Evolutionary conservation across 1,140 invertebrate genomes (phyloP).

Genomic region (Heliothis virescens): DNA sequence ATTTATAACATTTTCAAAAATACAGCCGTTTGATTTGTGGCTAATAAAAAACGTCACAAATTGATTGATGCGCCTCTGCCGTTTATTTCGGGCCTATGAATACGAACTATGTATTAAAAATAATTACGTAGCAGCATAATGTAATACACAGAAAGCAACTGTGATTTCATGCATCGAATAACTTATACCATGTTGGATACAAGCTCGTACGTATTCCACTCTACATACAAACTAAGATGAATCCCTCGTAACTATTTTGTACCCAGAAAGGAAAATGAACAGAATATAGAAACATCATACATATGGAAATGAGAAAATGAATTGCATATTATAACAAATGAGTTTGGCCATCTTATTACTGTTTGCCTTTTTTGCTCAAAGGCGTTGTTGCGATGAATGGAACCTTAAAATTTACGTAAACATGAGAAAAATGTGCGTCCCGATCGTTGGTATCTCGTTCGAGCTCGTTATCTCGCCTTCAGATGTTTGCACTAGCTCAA

Average conservation of each 20-base stretch:
- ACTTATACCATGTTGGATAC: neutral
- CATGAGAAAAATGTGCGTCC: conserved; percentile 49
- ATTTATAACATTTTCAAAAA: conserved; percentile 66
- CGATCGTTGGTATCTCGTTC: conserved; percentile 55
- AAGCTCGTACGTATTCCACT: conserved; percentile 7
- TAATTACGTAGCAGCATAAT: neutral
- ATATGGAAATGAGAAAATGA: conserved; percentile 38
- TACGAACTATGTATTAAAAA: conserved; percentile 5
- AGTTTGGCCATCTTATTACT: conserved; percentile 26
- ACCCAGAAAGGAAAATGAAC: conserved; percentile 22
- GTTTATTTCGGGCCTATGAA: neutral
- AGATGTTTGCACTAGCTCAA: conserved; percentile 64
- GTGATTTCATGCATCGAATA: conserved; percentile 23
- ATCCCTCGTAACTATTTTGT: conserved; percentile 28
- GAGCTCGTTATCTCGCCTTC: conserved; percentile 61
- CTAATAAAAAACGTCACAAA: conserved; percentile 57
- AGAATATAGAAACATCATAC: conserved; percentile 37
- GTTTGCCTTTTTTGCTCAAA: conserved; percentile 4
- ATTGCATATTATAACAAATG: conserved; percentile 33
- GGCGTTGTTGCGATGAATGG: conserved; percentile 16
- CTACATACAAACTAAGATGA: conserved; percentile 26
- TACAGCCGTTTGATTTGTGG: conserved; percentile 63
- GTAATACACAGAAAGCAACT: conserved; percentile 17
- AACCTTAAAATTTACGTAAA: conserved; percentile 18
- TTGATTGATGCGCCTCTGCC: conserved; percentile 57